Evolutionary conservation across 2,113 vertebrate genomes (phyloP), one percentile per base, ranked within the genome.

Genomic region (Willisornis vidua): DNA sequence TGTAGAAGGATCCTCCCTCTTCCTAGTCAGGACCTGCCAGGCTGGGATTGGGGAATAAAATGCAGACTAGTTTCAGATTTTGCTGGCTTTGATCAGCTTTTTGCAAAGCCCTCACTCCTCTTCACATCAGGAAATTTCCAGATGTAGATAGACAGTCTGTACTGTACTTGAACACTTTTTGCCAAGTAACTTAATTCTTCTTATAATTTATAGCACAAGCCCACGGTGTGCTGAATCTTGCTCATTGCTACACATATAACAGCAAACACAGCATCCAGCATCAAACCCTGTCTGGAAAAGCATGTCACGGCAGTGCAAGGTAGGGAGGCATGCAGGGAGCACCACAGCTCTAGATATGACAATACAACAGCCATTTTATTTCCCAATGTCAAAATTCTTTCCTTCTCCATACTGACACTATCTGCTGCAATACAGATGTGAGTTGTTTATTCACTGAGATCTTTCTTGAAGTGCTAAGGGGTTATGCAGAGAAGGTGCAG

Each of bases 231-330:
- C 29, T 83, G 33, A 83, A 66, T 29, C 19, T 52, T 39, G 23
- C 59, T 83, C 37, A 46, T 0, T 58, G n/a, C 31, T 37, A 43
- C 23, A 41, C 16, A 37, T 4, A 49, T 1, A 74, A 51, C 29
- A 67, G 37, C 71, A 91, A 76, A 87, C 24, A 66, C 22, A 85
- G 73, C 39, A 89, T 5, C 24, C 54, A 75, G 85, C 26, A 52
- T 15, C 0, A 0, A 80, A 54, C 26, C 13, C 72, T 70, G 45
- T 35, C 66, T 55, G n/a, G 63, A 58, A 71, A 46, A 77, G 15
- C 1, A 0, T 19, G 14, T 11, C 2, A 3, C 19, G 48, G 46
- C 58, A 77, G 14, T 1, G 5, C 29, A 74, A 71, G 43, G 25
- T 67, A 73, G 49, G 28, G 15, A 82, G 33, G 14, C 19, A 63